Evolutionary conservation across 1,140 invertebrate genomes (phyloP).

Genomic region (Bombus turneri): DNA sequence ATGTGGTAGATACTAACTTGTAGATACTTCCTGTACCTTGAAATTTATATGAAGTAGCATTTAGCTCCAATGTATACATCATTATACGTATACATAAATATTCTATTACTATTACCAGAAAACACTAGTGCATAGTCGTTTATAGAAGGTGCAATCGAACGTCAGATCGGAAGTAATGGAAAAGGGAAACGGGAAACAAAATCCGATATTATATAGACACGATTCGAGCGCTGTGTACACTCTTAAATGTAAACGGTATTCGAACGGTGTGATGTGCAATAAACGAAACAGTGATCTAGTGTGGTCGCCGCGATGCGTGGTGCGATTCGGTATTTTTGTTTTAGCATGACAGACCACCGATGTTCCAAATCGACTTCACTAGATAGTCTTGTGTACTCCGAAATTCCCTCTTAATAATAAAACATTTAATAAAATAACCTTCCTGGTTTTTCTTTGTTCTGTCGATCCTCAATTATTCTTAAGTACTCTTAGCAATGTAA

Average conservation of each 20-base stretch:
- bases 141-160: slow-evolving; percentile 40
- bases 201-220: slow-evolving; percentile 36
- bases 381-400: slow-evolving; percentile 74
- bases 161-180: slow-evolving; percentile 40
- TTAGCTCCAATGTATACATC: slow-evolving; percentile 56
- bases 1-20: slow-evolving; percentile 72
- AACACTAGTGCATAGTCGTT: slow-evolving; percentile 60
- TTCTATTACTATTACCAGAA: slow-evolving; percentile 62
- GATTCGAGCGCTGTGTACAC: slow-evolving; percentile 43
- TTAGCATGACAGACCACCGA: slow-evolving; percentile 64
- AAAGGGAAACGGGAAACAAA: neutral
- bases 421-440: slow-evolving; percentile 74
- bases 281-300: slow-evolving; percentile 45
- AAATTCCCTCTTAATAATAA: slow-evolving; percentile 75
- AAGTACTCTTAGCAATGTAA: no score
- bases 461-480: neutral
- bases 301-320: slow-evolving; percentile 34
- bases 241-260: slow-evolving; percentile 51
- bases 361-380: slow-evolving; percentile 69
- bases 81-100: slow-evolving; percentile 53
- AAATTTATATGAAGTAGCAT: slow-evolving; percentile 77
- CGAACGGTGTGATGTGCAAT: slow-evolving; percentile 65
- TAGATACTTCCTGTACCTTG: slow-evolving; percentile 80
- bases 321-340: slow-evolving; percentile 73
- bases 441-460: neutral